Conservation (phyloP, 2,113 vertebrate species). For the Taxidea taxus region DNA sequence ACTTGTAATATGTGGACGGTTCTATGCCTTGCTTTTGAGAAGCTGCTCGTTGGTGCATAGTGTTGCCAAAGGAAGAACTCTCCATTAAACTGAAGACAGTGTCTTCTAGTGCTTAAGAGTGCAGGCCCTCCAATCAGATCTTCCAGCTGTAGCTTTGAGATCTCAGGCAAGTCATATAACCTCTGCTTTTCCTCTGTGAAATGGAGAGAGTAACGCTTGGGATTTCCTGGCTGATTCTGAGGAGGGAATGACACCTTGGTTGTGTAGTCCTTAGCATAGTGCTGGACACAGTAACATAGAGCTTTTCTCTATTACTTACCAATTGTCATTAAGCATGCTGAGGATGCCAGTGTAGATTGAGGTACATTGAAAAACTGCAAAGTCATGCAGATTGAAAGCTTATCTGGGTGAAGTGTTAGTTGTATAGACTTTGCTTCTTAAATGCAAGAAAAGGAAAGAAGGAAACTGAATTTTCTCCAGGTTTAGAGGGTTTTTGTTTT, state of each 20-base stretch:
- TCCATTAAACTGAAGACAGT: not conserved
- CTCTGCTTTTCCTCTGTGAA: not conserved
- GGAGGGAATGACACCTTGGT: not conserved
- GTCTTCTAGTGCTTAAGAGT: not conserved
- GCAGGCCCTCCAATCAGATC: not conserved
- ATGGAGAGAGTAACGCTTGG: not conserved
- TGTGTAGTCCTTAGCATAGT: not conserved
- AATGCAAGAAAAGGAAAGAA: not conserved
- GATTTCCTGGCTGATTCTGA: not conserved
- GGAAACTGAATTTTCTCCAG: not conserved
- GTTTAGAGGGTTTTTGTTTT: not conserved
- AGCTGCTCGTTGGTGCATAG: not conserved
- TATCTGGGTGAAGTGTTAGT: not conserved
- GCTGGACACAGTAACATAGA: not conserved
- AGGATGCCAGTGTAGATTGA: not conserved
- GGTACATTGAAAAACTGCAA: not conserved
- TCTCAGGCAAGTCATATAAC: not conserved
- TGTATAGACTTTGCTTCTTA: not conserved
- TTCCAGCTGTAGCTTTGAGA: not conserved
- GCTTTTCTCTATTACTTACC: not conserved
- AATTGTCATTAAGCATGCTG: not conserved
- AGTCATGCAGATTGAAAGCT: not conserved
- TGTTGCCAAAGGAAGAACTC: not conserved
- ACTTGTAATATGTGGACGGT: not conserved
- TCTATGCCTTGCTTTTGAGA: constrained; percentile 9